Evolutionary conservation across 2,113 vertebrate genomes (phyloP), one percentile per base, ranked within the genome.

Genomic region (Ursus arctos): DNA sequence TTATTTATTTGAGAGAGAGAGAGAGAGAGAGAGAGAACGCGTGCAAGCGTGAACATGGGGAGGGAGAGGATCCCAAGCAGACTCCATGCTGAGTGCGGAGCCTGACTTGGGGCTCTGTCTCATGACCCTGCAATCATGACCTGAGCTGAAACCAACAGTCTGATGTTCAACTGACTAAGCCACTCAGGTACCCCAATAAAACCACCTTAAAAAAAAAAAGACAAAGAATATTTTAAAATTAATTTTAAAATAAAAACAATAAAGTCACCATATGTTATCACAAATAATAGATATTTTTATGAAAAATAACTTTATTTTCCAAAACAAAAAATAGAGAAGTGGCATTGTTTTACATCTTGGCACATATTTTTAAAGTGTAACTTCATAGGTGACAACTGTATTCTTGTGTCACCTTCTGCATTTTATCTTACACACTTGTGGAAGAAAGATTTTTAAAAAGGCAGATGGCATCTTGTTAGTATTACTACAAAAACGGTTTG

Each of bases 251-350:
- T 57, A 79, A 79, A 67, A 92, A 67, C 33, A 63, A 53, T 90
- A 93, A 91, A 36, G 26, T 74, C 21, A 77, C 18, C 87, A 0
- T 90, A 8, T 94, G 26, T 93, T 79, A 40, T 84, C 12, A 74
- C 63, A 74, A 65, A n/a, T 94, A 93, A 33, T 79, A 72, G 36
- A 63, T 81, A n/a, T 72, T n/a, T 92, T 95, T 91, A 88, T 95
- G 65, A 76, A 84, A 96, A 94, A 79, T 77, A 79, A 49, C 40
- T 63, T 4, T 47, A 65, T 95, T 91, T 94, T 92, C 12, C 18
- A 90, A 95, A 51, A 69, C 21, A 61, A 49, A 94, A 92, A 11
- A 47, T n/a, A 82, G 13, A 83, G 49, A 94, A 80, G 9, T 93
- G 21, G 16, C 31, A 31, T 92, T 69, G 49, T 84, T 61, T 97